These are phyloP conservation scores for Gonatopus flavifemur DNA, from an alignment of 1,140 invertebrate genomes.

Conservation along the genomic window DNA sequence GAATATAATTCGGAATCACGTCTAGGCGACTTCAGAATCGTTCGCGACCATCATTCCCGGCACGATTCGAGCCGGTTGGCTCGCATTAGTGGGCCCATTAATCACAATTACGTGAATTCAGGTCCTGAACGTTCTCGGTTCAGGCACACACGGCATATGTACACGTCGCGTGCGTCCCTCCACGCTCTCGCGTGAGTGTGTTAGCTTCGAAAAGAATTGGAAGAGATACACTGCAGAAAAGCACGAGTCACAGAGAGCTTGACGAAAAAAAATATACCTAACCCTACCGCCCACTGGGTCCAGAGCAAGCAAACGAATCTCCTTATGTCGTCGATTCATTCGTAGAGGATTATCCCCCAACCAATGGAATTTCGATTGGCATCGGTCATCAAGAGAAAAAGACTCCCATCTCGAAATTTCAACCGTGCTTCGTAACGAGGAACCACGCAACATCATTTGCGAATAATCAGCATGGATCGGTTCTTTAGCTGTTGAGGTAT, in stretches of 20 bases:
- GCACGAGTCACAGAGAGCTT: constrained; percentile 30
- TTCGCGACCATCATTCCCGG: constrained; percentile 38
- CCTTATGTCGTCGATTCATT: constrained; percentile 26
- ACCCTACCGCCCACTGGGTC: constrained; percentile 38
- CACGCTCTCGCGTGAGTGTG: not conserved
- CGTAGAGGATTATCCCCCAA: constrained; percentile 26
- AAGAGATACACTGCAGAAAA: constrained; percentile 26
- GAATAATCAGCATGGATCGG: no score
- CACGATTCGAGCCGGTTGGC: constrained; percentile 31
- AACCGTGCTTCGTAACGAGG: no score
- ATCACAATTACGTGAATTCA: constrained; percentile 56
- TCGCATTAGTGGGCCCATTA: constrained; percentile 46
- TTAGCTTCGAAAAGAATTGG: not conserved
- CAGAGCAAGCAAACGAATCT: constrained; percentile 24
- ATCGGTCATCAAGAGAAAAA: no score
- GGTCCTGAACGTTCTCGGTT: constrained; percentile 24
- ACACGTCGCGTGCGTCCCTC: constrained; percentile 3
- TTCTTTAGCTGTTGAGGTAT: no score
- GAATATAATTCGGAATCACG: constrained; percentile 27
- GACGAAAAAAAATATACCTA: no score
- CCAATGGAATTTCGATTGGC: constrained; percentile 25
- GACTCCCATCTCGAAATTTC: no score
- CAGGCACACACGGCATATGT: constrained; percentile 4
- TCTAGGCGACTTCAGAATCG: constrained; percentile 27
- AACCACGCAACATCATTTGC: no score